Evolutionary conservation across 2,113 vertebrate species (phyloP).

Genomic region (Melanerpes aurifrons): DNA sequence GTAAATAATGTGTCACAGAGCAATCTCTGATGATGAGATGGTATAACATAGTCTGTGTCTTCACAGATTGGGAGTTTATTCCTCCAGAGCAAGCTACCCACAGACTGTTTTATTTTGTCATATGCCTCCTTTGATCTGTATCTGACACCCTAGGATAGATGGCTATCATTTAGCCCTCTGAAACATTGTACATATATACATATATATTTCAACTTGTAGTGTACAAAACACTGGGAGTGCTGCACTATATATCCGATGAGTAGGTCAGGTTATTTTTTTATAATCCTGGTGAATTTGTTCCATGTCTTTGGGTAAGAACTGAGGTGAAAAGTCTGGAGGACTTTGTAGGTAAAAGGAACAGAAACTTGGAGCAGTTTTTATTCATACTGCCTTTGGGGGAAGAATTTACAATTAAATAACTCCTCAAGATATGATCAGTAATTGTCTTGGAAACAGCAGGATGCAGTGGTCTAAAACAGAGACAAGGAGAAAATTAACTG

Average conservation of each 20-base stretch:
- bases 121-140: neutral
- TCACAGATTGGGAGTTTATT: neutral
- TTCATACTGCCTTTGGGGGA: neutral
- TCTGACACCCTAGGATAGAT: neutral
- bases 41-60: neutral
- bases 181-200: neutral
- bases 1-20: neutral
- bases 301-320: neutral
- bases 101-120: neutral
- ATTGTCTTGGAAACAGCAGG: neutral
- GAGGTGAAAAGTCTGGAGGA: neutral
- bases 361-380: neutral
- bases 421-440: rapidly evolving
- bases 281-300: neutral
- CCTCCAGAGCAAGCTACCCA: neutral
- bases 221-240: neutral
- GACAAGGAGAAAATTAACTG: neutral
- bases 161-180: neutral
- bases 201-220: neutral
- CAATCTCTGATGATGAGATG: neutral
- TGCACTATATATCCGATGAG: neutral
- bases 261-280: neutral
- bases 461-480: neutral
- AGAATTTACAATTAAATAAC: neutral
- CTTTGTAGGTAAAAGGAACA: neutral